Conservation (phyloP, 2,888 invertebrate species). For the Alentia gelatinosa region DNA sequence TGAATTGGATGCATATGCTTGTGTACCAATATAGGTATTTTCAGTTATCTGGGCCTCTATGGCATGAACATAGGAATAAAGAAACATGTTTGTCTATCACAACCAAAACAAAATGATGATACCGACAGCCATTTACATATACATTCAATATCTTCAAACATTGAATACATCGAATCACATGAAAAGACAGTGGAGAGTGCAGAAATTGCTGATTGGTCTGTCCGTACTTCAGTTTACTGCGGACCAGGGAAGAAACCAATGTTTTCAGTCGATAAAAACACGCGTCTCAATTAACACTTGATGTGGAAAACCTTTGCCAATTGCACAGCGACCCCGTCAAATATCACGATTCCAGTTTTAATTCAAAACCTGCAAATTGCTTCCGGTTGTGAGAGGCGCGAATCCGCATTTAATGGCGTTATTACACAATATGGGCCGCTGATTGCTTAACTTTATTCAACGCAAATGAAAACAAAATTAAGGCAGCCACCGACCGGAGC, state of each 20-base stretch:
- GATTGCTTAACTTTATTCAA: slow-evolving; percentile 23
- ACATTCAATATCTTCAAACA: too few relatives aligned
- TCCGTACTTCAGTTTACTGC: too few relatives aligned
- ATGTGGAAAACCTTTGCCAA: background rate
- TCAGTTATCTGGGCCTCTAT: too few relatives aligned
- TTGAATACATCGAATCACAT: too few relatives aligned
- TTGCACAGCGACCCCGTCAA: background rate
- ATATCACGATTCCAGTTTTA: background rate
- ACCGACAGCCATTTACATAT: too few relatives aligned
- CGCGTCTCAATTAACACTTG: background rate
- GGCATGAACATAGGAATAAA: too few relatives aligned
- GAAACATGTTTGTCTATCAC: too few relatives aligned
- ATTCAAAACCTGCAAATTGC: slow-evolving; percentile 33
- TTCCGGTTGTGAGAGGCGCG: background rate
- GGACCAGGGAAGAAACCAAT: too few relatives aligned
- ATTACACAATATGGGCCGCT: background rate
- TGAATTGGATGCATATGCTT: background rate
- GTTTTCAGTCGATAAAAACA: too few relatives aligned
- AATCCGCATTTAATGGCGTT: slow-evolving; percentile 29
- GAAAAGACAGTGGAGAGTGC: too few relatives aligned
- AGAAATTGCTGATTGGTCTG: too few relatives aligned
- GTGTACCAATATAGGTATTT: background rate
- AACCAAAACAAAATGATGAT: background rate
- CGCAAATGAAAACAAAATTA: slow-evolving; percentile 9
- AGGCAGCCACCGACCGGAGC: background rate